Conservation (phyloP, 2,113 vertebrate species). For the Capreolus pygargus region DNA sequence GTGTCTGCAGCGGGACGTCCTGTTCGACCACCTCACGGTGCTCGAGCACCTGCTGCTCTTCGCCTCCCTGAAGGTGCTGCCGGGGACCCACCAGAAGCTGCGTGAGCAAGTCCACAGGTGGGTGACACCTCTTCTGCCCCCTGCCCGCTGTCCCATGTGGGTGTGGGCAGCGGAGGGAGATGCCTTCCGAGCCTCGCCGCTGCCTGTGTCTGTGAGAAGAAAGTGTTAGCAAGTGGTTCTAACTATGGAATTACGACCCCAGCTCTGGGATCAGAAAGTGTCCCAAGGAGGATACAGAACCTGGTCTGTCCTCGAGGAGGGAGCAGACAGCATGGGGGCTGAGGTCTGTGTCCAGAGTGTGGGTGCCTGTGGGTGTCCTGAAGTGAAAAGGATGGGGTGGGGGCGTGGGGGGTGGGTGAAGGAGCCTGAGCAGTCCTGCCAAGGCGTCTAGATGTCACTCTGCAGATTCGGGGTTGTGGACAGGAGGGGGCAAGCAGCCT, state of each 20-base stretch:
- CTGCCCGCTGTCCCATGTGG: accelerated
- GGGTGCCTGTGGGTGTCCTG: background rate
- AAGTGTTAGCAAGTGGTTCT: background rate
- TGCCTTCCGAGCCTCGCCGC: background rate
- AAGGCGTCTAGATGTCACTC: accelerated
- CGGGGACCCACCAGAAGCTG: constrained; percentile 64
- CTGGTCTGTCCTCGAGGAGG: background rate
- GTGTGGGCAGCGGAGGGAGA: background rate
- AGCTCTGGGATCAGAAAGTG: background rate
- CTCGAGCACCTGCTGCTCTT: constrained; percentile 92
- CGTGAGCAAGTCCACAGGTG: constrained; percentile 72
- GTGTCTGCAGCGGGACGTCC: constrained; percentile 90
- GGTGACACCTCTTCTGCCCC: background rate
- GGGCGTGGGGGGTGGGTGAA: background rate
- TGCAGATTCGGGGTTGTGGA: background rate
- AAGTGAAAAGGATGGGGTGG: background rate
- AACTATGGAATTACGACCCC: background rate
- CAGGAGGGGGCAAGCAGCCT: accelerated
- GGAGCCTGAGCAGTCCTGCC: background rate
- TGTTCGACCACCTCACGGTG: constrained; percentile 87
- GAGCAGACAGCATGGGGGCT: background rate
- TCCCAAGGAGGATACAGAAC: background rate
- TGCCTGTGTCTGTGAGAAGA: background rate
- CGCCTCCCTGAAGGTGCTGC: constrained; percentile 76
- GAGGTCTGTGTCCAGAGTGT: background rate